phyloP scores from a whole-genome alignment of 1,140 invertebrate species.

The Potamilus streckersoni region DNA sequence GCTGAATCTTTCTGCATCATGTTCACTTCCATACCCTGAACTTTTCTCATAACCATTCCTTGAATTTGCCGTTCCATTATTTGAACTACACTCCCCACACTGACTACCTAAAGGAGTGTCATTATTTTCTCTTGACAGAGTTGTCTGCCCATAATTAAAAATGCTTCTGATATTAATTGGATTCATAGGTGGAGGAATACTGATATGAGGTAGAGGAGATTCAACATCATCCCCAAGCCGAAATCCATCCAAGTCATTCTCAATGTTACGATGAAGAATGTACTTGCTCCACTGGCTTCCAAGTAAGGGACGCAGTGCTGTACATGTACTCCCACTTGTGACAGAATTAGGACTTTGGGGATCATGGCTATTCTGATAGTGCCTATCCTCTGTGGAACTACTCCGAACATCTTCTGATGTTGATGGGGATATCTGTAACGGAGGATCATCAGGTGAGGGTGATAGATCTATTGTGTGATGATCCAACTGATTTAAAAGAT shows the following conservation, averaged over 20 bases:
- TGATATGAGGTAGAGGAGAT: slow-evolving; percentile 44
- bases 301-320: slow-evolving; percentile 45
- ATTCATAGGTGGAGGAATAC: slow-evolving; percentile 60
- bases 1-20: slow-evolving; percentile 56
- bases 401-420: slow-evolving; percentile 60
- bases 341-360: slow-evolving; percentile 55
- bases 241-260: slow-evolving; percentile 28
- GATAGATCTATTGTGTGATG: slow-evolving; percentile 60
- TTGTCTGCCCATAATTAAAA: slow-evolving; percentile 46
- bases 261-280: slow-evolving; percentile 41
- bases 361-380: slow-evolving; percentile 41
- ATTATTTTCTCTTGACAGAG: slow-evolving; percentile 42
- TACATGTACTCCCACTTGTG: slow-evolving; percentile 50
- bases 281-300: slow-evolving; percentile 58
- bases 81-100: slow-evolving; percentile 47
- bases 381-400: slow-evolving; percentile 55
- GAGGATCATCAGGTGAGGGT: slow-evolving; percentile 58
- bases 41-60: slow-evolving; percentile 59
- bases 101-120: slow-evolving; percentile 56
- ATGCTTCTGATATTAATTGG: slow-evolving; percentile 56
- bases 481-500: slow-evolving; percentile 52
- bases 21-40: slow-evolving; percentile 63
- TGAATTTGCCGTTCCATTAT: slow-evolving; percentile 52
- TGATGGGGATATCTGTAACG: slow-evolving; percentile 54
- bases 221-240: slow-evolving; percentile 38